Evolutionary conservation across 2,113 vertebrate species (phyloP).

Genomic region (Tychaedon coryphoeus): DNA sequence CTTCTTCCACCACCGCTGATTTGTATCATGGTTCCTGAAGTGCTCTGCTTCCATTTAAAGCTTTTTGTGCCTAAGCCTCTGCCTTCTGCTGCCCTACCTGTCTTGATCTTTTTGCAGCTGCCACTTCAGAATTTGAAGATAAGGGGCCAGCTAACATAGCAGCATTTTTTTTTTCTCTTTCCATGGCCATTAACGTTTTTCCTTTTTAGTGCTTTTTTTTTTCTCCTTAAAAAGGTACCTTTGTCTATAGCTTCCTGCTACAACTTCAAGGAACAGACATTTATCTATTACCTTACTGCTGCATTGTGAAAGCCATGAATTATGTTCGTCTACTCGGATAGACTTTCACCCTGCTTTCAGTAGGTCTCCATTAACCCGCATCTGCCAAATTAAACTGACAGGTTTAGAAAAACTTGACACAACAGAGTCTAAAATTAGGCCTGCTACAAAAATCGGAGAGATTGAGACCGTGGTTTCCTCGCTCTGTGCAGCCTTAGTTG

Average conservation of each 20-base stretch:
- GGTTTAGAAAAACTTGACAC: conserved; percentile 62
- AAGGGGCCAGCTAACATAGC: conserved; percentile 42
- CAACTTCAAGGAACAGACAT: conserved; percentile 31
- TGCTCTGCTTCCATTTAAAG: conserved; percentile 36
- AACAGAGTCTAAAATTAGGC: conserved; percentile 62
- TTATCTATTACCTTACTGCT: conserved; percentile 31
- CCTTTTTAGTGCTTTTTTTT: background rate
- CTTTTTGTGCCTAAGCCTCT: background rate
- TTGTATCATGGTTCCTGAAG: background rate
- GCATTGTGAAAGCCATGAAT: conserved; percentile 20
- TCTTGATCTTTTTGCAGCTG: conserved; percentile 54
- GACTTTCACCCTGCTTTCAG: conserved; percentile 57
- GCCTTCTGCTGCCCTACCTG: conserved; percentile 9
- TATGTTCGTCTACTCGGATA: conserved; percentile 11
- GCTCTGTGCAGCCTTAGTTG: conserved; percentile 50
- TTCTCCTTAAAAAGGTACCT: background rate
- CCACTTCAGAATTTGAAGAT: conserved; percentile 58
- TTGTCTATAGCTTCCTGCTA: conserved; percentile 46
- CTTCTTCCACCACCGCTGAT: conserved; percentile 21
- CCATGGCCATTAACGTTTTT: conserved; percentile 48
- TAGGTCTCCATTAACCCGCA: conserved; percentile 54
- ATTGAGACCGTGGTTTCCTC: conserved; percentile 27
- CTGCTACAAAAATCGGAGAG: conserved; percentile 50
- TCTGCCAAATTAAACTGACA: conserved; percentile 66
- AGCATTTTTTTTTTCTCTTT: conserved; percentile 5